Percentiles rank a stretch among this genome's conserved stretches.
Evolutionary conservation across 2,113 vertebrate genomes (phyloP).

Genomic region (Clarias batrachus): DNA sequence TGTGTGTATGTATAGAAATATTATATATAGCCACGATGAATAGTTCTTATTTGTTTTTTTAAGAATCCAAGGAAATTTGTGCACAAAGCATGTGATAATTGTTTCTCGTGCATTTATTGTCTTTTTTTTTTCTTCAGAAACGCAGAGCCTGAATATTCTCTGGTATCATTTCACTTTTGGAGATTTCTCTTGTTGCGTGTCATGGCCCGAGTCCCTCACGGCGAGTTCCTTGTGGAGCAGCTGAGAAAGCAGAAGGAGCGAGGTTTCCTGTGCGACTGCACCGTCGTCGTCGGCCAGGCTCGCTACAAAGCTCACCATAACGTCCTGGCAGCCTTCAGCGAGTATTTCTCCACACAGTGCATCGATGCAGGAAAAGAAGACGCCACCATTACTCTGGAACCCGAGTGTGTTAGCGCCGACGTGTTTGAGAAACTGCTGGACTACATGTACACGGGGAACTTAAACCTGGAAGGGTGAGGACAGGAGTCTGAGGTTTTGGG

Average conservation of each 20-base stretch:
- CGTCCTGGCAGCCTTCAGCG: constrained; percentile 91
- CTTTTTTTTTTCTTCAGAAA: not conserved
- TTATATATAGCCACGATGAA: no score
- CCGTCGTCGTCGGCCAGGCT: constrained; percentile 78
- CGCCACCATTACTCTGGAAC: constrained; percentile 81
- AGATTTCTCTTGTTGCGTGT: not conserved
- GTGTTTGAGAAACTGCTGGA: constrained; percentile 92
- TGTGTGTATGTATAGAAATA: no score
- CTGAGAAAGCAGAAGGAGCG: constrained; percentile 81
- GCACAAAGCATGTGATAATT: not conserved
- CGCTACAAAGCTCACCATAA: constrained; percentile 87
- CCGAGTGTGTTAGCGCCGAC: constrained; percentile 83
- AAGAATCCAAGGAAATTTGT: not conserved
- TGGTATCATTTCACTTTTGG: not conserved
- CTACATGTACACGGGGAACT: constrained; percentile 90
- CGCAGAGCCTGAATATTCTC: not conserved
- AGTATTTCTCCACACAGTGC: constrained; percentile 85
- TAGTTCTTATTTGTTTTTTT: no score
- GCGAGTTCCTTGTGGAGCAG: constrained; percentile 80
- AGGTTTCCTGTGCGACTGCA: constrained; percentile 85
- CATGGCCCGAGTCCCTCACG: constrained; percentile 68
- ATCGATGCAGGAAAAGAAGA: constrained; percentile 73
- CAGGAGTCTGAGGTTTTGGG: not conserved
- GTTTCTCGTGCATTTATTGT: not conserved
- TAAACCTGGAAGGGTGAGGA: constrained; percentile 88